phyloP scores from a whole-genome alignment of 2,113 vertebrate genomes.

The Orcinus orca region DNA sequence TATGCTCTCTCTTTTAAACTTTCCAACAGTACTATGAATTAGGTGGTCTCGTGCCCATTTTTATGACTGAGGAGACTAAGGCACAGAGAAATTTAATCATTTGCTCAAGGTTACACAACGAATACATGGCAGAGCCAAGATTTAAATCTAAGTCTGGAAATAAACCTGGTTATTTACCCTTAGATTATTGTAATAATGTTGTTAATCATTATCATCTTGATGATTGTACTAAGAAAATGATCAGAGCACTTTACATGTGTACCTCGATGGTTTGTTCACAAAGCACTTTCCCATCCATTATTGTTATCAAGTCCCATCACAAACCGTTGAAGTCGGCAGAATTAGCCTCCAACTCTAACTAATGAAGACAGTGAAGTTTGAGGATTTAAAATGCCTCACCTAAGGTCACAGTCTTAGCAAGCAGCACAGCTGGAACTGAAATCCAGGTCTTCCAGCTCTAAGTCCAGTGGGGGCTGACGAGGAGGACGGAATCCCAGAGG shows the following conservation, averaged over 20 bases:
- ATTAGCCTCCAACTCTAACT: background rate
- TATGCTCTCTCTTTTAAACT: background rate
- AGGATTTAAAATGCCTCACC: background rate
- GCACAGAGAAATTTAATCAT: background rate
- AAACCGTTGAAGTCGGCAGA: background rate
- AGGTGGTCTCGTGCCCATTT: background rate
- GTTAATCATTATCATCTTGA: no score
- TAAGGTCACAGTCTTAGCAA: background rate
- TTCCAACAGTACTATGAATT: background rate
- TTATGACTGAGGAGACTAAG: conserved; percentile 2
- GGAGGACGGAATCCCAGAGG: background rate
- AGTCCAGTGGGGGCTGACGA: background rate
- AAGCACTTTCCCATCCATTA: background rate
- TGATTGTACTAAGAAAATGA: background rate
- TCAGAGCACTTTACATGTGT: background rate
- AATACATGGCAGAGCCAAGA: background rate
- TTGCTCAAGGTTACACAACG: background rate
- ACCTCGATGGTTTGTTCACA: background rate
- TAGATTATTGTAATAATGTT: background rate
- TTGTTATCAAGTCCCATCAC: background rate
- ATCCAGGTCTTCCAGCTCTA: background rate
- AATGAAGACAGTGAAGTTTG: conserved; percentile 16
- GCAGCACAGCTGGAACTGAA: background rate
- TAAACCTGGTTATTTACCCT: background rate
- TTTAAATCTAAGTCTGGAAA: conserved; percentile 5